phyloP scores from a whole-genome alignment of 2,888 invertebrate species.

The Stegana nigrithorax region DNA sequence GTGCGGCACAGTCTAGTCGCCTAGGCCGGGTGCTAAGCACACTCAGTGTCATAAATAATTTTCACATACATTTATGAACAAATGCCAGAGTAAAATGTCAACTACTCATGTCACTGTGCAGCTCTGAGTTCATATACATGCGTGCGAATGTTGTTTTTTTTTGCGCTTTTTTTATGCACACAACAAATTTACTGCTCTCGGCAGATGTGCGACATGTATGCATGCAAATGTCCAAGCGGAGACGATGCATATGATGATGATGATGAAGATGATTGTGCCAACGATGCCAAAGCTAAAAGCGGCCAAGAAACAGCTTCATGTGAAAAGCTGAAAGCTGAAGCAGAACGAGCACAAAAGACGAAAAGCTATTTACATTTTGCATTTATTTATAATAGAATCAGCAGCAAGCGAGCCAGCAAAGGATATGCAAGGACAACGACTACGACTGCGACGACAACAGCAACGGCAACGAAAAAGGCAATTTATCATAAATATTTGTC shows the following conservation, averaged over 20 bases:
- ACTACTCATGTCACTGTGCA: slow-evolving; percentile 10
- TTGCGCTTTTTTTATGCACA: slow-evolving; percentile 1
- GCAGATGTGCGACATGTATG: slow-evolving; percentile 5
- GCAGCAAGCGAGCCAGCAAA: not conserved
- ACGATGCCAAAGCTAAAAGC: not conserved
- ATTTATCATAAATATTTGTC: slow-evolving; percentile 64
- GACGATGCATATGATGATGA: not conserved
- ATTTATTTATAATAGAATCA: slow-evolving; percentile 32
- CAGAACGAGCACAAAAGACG: slow-evolving; percentile 32
- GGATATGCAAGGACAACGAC: not conserved
- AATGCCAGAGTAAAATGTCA: too few species aligned
- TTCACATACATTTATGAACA: slow-evolving; percentile 3
- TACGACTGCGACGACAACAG: slow-evolving; percentile 29
- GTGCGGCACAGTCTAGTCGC: too few species aligned
- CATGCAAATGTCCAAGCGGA: not conserved
- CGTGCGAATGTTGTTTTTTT: too few species aligned
- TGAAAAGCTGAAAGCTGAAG: not conserved
- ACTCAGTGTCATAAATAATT: slow-evolving; percentile 13
- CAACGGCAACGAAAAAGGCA: slow-evolving; percentile 43
- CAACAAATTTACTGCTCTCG: slow-evolving; percentile 16
- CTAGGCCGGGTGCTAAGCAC: too few species aligned
- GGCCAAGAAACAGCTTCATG: not conserved
- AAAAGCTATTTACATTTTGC: slow-evolving; percentile 55
- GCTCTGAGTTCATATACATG: not conserved
- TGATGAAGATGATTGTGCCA: too few species aligned